Conservation (phyloP, 2,888 invertebrate genomes). For the Caenorhabditis auriculariae region DNA sequence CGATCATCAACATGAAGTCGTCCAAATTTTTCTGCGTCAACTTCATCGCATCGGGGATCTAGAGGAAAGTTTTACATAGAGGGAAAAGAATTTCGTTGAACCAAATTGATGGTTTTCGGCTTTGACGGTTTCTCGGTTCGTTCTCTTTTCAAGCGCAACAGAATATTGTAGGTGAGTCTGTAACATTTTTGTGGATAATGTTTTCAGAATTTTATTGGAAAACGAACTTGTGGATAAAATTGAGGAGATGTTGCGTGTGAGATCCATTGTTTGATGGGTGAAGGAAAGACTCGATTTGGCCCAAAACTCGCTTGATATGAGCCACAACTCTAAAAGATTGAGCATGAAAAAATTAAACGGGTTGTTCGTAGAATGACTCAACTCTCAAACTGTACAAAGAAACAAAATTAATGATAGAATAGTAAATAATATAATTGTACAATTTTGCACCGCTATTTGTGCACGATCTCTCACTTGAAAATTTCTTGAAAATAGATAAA, state of each 20-base stretch:
- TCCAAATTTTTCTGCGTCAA: constrained; percentile 69
- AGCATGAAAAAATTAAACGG: too few species aligned
- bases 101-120: constrained; percentile 67
- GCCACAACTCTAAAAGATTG: constrained; percentile 35
- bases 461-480: too few species aligned
- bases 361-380: background rate
- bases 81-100: background rate
- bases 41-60: constrained; percentile 73
- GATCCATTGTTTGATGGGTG: constrained; percentile 84
- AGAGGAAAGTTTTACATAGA: background rate
- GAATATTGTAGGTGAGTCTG: constrained; percentile 5
- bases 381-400: background rate
- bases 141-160: constrained; percentile 70
- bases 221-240: constrained; percentile 68
- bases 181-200: background rate
- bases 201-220: background rate
- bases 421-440: too few species aligned
- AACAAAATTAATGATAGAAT: too few species aligned
- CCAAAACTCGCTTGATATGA: constrained; percentile 76
- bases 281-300: constrained; percentile 81
- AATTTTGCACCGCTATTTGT: too few species aligned
- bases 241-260: constrained; percentile 70
- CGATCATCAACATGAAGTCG: constrained; percentile 66
- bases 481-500: too few species aligned
- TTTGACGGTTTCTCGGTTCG: constrained; percentile 65